These are phyloP conservation scores for Lepetodrilus schrolli DNA, from an alignment of 2,888 invertebrate species.

Conservation along the genomic window DNA sequence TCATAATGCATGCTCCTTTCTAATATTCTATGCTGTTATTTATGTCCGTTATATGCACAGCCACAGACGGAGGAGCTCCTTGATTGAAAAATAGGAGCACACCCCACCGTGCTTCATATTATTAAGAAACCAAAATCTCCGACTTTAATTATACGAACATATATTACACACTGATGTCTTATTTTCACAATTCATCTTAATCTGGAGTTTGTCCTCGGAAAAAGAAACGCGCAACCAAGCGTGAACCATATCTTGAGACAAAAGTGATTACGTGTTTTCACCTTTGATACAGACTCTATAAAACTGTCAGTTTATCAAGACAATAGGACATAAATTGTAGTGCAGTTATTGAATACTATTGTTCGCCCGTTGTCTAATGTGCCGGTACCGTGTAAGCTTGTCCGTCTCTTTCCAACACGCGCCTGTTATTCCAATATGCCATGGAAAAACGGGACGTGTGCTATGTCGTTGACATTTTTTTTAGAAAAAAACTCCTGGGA, in stretches of 20 bases:
- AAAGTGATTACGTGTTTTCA: neutral
- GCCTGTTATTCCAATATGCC: conserved; percentile 17
- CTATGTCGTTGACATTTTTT: neutral
- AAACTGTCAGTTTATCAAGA: neutral
- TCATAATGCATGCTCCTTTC: too few relatives aligned
- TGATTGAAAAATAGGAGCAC: too few relatives aligned
- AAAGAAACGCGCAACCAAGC: too few relatives aligned
- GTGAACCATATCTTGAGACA: neutral
- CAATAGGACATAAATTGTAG: neutral
- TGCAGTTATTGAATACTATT: neutral
- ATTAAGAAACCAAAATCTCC: too few relatives aligned
- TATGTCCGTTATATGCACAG: too few relatives aligned
- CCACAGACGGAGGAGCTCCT: too few relatives aligned
- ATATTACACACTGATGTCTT: too few relatives aligned
- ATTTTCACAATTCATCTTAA: too few relatives aligned
- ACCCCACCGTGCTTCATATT: too few relatives aligned
- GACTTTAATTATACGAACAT: too few relatives aligned
- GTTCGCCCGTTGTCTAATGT: neutral
- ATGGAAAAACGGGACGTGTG: neutral
- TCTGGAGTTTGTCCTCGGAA: too few relatives aligned
- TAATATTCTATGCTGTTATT: too few relatives aligned
- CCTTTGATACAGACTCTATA: neutral
- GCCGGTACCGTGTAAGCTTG: neutral
- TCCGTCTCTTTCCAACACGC: neutral
- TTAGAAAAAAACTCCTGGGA: conserved; percentile 12